Percentiles rank a stretch among this genome's conserved stretches.
Conservation (phyloP, 2,888 invertebrate genomes). For the Platycnemis pennipes region DNA sequence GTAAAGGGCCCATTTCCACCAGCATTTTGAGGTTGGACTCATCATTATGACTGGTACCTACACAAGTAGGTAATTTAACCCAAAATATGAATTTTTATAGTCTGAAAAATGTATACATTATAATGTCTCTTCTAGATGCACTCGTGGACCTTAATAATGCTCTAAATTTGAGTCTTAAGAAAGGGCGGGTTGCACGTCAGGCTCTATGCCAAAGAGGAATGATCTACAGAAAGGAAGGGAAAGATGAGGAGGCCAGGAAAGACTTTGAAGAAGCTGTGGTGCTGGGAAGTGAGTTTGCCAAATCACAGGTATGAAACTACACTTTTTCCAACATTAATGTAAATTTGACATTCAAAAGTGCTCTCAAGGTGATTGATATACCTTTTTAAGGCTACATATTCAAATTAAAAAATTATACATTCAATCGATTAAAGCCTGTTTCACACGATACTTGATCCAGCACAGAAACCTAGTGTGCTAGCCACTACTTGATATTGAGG, state of each 20-base stretch:
- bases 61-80: constrained; percentile 81
- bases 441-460: no score
- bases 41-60: constrained; percentile 87
- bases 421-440: no score
- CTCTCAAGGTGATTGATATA: no score
- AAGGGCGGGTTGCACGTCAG: constrained; percentile 85
- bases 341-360: no score
- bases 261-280: constrained; percentile 91
- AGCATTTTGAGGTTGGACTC: no score
- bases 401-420: no score
- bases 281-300: constrained; percentile 93
- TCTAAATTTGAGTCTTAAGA: constrained; percentile 83
- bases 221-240: constrained; percentile 85
- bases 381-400: no score
- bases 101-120: constrained; percentile 49
- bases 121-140: constrained; percentile 82
- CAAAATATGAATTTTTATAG: not conserved
- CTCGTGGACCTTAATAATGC: constrained; percentile 88
- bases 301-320: constrained; percentile 83
- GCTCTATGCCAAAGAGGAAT: constrained; percentile 93
- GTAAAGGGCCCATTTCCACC: no score
- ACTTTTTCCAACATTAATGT: no score
- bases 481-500: no score
- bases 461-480: no score
- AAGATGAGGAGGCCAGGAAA: constrained; percentile 85